Base-by-base conservation (phyloP, 1,140 invertebrate genomes). In the Drosophila carrolli region DNA sequence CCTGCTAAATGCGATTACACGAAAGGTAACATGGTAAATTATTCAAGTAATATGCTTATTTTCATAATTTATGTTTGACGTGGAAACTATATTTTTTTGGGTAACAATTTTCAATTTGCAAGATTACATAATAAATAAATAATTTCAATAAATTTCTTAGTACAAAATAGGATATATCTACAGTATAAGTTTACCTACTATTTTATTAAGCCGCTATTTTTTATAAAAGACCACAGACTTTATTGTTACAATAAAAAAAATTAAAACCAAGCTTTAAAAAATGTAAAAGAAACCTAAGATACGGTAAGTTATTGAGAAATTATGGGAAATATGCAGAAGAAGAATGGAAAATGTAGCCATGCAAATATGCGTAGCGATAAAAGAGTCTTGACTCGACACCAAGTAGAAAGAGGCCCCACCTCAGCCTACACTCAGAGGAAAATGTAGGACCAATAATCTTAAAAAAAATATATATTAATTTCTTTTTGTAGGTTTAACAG, bases 291-390 rank as follows among this genome's bases (percentile, higher is more conserved):
- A 54, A 16, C 23, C 35, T 9, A 35, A 71, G 50, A 70, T 71
- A 71, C n/a, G 51, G 50, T 13, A 27, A 56, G 35, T 68, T 56
- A 40, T 70, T 70, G 50, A 38, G 62, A 70, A 70, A 68, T 70
- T 67, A 70, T 70, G 66, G 35, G 66, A 70, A 70, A 68, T 46
- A 70, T 70, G 48, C 27, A 40, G 48, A 29, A 2, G 10, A 27
- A 46, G 66, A 68, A 56, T 55, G 44, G 53, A 16, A 60, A 51
- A 57, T 65, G 66, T 56, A 78, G 70, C 51, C 81, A 82, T 82
- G 80, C 80, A 82, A 82, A 82, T 83, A 82, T 78, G 80, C 63
- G 54, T 62, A 44, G 53, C 80, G 80, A 82, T 82, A 82, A 82
- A 79, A 75, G 80, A 70, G 79, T 14, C 67, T 41, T 57, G 63